Conservation (phyloP, 2,113 vertebrate genomes). For the Centropus bengalensis region DNA sequence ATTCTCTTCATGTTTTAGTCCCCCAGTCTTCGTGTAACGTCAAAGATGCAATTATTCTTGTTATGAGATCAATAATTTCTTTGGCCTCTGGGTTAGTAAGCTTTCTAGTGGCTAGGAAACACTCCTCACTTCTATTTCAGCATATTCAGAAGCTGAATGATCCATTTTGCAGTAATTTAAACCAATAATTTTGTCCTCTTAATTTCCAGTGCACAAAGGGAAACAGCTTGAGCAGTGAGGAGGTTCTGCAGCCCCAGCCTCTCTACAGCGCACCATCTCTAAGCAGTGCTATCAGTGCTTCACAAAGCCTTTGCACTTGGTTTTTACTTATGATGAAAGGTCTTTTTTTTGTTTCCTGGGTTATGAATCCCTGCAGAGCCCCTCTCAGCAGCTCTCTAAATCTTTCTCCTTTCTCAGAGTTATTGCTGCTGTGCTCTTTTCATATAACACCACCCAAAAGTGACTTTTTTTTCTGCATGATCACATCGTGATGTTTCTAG, state of each 20-base stretch:
- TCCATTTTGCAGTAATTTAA: neutral
- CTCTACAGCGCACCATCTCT: neutral
- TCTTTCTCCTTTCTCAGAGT: neutral
- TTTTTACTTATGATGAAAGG: neutral
- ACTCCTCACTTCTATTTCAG: neutral
- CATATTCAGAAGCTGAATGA: neutral
- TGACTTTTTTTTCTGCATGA: neutral
- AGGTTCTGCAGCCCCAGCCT: neutral
- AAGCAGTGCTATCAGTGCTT: neutral
- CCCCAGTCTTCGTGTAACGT: rapidly evolving
- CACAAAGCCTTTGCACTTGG: neutral
- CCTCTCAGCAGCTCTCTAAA: neutral
- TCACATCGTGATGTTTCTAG: neutral
- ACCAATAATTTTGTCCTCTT: neutral
- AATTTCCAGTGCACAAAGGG: neutral
- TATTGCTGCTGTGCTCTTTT: neutral
- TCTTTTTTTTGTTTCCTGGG: neutral
- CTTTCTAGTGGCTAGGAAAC: neutral
- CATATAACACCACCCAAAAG: neutral
- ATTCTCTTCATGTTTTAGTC: neutral
- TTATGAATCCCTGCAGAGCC: neutral
- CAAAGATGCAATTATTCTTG: neutral
- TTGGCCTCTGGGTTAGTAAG: neutral
- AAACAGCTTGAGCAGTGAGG: neutral
- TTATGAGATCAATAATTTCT: neutral